A percentile compares a stretch with the other conserved stretches of the same genome.
These are phyloP conservation scores for Noturus placidus DNA, from an alignment of 2,113 vertebrate genomes.

Conservation along the genomic window DNA sequence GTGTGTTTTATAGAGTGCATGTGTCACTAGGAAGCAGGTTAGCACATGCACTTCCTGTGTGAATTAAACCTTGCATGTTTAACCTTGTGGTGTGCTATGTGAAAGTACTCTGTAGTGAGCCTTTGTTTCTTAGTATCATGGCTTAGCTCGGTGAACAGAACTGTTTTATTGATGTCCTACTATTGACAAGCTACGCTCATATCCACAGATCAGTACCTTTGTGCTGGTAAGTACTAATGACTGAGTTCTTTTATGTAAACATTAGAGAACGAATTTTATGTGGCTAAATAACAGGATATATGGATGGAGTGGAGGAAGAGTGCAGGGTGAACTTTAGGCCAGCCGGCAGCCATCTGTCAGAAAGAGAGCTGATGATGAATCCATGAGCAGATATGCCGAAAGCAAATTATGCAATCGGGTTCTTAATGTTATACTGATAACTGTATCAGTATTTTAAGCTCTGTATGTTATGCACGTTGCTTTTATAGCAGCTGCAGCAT, in stretches of 20 bases:
- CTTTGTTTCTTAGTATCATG: background rate
- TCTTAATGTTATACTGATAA: conserved; percentile 38
- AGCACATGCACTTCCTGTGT: conserved; percentile 21
- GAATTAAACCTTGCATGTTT: background rate
- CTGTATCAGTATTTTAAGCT: conserved; percentile 30
- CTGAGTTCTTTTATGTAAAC: background rate
- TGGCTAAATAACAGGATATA: conserved; percentile 24
- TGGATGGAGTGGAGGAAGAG: conserved; percentile 4
- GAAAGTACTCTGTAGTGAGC: background rate
- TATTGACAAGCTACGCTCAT: background rate
- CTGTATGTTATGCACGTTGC: background rate
- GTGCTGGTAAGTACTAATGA: background rate
- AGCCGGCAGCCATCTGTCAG: conserved; percentile 13
- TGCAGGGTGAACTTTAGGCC: conserved; percentile 25
- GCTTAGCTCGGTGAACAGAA: background rate
- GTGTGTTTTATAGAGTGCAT: background rate
- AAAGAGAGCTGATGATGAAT: conserved; percentile 5
- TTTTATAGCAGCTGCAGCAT: background rate
- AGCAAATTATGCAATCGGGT: conserved; percentile 31
- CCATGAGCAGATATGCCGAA: background rate
- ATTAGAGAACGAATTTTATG: background rate
- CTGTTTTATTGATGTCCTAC: background rate
- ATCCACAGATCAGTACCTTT: background rate
- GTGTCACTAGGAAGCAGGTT: conserved; percentile 4
- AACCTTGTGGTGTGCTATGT: background rate